phyloP scores from a whole-genome alignment of 2,113 vertebrate species.

The Theristicus caerulescens region DNA sequence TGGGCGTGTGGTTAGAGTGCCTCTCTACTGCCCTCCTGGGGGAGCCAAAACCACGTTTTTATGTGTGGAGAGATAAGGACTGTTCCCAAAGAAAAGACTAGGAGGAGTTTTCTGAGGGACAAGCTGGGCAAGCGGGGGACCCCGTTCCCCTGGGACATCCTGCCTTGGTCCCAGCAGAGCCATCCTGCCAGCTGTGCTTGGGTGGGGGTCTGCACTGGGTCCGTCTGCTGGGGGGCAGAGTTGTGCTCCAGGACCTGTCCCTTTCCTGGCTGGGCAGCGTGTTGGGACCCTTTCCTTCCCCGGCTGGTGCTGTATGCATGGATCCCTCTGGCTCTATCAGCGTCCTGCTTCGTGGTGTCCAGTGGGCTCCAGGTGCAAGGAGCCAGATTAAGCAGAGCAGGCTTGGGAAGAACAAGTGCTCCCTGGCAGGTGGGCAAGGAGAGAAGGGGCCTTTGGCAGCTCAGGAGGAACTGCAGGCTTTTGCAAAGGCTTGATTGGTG shows the following conservation, averaged over 20 bases:
- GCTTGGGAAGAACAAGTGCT: not conserved
- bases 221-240: not conserved
- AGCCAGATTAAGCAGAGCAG: not conserved
- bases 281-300: not conserved
- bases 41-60: not conserved
- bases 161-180: not conserved
- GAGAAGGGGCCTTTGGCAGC: not conserved
- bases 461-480: not conserved
- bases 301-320: not conserved
- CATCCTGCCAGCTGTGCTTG: not conserved
- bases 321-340: not conserved
- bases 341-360: fast-evolving
- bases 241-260: not conserved
- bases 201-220: not conserved
- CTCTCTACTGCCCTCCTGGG: not conserved
- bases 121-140: not conserved
- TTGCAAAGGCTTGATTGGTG: not conserved
- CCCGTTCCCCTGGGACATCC: not conserved
- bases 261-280: not conserved
- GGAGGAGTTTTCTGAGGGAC: not conserved
- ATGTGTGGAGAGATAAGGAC: not conserved
- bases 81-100: not conserved
- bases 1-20: not conserved
- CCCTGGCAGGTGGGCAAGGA: not conserved
- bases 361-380: not conserved